Conservation (phyloP, 2,888 invertebrate species). For the Noctua janthina region DNA sequence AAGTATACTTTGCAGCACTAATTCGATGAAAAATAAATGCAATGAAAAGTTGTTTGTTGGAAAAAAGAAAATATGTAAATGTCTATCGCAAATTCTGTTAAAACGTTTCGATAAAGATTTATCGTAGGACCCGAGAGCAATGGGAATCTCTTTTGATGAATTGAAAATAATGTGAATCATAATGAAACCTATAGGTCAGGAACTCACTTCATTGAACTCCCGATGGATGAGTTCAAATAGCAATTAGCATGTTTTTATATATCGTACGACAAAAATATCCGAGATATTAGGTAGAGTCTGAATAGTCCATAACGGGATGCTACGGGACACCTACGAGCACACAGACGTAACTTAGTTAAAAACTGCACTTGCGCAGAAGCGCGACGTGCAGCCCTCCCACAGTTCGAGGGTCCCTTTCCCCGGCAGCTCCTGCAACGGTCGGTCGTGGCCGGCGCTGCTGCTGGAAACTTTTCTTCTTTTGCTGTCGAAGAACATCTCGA, state of each 20-base stretch:
- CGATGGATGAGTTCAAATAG: not conserved
- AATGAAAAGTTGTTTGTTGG: not conserved
- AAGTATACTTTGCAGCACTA: not conserved
- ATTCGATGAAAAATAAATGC: not conserved
- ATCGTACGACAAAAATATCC: not conserved
- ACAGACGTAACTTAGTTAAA: slow-evolving; percentile 2
- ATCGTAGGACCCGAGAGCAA: not conserved
- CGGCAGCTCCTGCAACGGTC: slow-evolving; percentile 5
- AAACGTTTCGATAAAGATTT: not conserved
- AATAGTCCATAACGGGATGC: slow-evolving; percentile 11
- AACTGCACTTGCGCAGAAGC: slow-evolving; percentile 60
- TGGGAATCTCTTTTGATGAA: not conserved
- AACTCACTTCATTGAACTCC: not conserved
- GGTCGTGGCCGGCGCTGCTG: slow-evolving; percentile 9
- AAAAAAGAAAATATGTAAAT: not conserved
- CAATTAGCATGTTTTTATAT: not conserved
- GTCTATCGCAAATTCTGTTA: not conserved
- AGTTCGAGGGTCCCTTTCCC: slow-evolving; percentile 16
- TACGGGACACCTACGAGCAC: not conserved
- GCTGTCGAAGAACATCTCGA: not conserved
- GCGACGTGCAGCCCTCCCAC: slow-evolving; percentile 11
- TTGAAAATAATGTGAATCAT: not conserved
- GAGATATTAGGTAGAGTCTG: not conserved
- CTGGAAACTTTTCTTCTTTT: not conserved
- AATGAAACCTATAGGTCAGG: not conserved